Evolutionary conservation across 1,140 invertebrate genomes (phyloP).

Genomic region (Ptiloglossa arizonensis): DNA sequence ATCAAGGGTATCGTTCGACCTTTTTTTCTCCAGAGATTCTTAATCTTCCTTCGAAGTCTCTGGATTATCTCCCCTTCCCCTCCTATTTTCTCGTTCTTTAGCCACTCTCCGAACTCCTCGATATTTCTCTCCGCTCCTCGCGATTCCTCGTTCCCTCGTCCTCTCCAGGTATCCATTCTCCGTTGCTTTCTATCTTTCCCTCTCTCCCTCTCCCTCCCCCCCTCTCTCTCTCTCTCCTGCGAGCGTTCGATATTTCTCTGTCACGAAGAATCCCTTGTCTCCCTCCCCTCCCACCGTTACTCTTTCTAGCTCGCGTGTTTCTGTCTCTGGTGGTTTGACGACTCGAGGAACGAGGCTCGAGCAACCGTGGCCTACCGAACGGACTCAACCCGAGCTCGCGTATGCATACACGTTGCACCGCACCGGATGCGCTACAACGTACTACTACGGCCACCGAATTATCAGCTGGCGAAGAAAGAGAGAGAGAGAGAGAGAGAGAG

Average conservation of each 20-base stretch:
- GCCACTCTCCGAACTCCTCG: no score
- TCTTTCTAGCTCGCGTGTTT: background rate
- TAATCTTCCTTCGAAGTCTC: no score
- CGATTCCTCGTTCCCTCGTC: background rate
- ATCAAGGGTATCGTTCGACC: conserved; percentile 2
- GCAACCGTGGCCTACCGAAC: background rate
- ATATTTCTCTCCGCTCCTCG: background rate
- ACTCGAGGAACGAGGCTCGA: background rate
- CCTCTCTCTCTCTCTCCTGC: background rate
- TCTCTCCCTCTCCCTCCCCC: background rate
- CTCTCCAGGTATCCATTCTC: conserved; percentile 6
- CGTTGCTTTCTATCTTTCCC: conserved; percentile 8
- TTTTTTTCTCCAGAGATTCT: background rate
- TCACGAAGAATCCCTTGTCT: background rate
- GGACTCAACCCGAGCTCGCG: background rate
- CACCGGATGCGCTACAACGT: background rate
- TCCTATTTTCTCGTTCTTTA: background rate
- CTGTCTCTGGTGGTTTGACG: background rate
- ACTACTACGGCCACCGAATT: conserved; percentile 36
- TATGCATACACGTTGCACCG: background rate
- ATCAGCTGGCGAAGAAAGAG: conserved; percentile 51
- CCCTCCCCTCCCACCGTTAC: no score
- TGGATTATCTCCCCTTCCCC: background rate
- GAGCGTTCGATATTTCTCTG: background rate
- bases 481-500: no score